These are phyloP conservation scores for Urocitellus parryii DNA, from an alignment of 2,113 vertebrate species.

Conservation along the genomic window DNA sequence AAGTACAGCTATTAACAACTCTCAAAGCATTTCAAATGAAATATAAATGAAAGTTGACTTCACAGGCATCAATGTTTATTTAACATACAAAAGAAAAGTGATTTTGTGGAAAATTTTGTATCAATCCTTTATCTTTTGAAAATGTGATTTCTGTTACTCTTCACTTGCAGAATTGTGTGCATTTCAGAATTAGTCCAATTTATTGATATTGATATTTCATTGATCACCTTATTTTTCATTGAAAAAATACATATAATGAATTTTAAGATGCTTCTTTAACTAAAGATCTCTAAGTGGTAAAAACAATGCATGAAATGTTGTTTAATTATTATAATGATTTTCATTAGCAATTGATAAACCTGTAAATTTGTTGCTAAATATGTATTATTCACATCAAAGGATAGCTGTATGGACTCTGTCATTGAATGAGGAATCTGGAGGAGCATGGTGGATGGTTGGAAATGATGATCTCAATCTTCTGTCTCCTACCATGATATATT, in stretches of 20 bases:
- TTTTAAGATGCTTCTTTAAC: neutral
- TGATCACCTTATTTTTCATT: neutral
- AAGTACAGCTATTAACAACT: neutral
- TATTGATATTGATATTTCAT: conserved; percentile 19
- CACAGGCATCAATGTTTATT: neutral
- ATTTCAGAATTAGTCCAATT: neutral
- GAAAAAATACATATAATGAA: neutral
- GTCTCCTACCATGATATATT: neutral
- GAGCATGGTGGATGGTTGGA: neutral
- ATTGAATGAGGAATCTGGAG: neutral
- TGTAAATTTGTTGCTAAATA: neutral
- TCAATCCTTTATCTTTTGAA: neutral
- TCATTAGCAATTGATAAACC: neutral
- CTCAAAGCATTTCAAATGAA: neutral
- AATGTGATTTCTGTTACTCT: neutral
- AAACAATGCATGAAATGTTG: neutral
- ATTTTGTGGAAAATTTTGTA: neutral
- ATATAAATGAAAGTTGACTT: neutral
- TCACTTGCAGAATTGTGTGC: neutral
- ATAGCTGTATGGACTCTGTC: neutral
- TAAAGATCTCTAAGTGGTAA: neutral
- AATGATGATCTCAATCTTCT: neutral
- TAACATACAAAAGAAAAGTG: neutral
- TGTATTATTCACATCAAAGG: neutral
- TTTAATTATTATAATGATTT: neutral